phyloP scores from a whole-genome alignment of 2,888 invertebrate species.

The Cheilosia vulpina region DNA sequence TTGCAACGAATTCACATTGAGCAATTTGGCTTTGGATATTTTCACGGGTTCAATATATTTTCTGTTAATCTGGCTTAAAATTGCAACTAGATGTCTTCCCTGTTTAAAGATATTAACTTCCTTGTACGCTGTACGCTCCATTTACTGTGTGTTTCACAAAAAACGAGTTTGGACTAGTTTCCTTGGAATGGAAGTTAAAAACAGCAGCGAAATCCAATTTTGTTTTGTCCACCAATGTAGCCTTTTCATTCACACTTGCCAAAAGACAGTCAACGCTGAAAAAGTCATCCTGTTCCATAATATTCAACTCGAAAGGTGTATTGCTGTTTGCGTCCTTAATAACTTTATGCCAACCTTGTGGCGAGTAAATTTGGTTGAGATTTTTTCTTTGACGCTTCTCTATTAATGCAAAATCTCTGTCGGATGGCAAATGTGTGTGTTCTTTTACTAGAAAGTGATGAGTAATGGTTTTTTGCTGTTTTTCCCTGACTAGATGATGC shows the following conservation, averaged over 20 bases:
- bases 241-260: slow-evolving; percentile 12
- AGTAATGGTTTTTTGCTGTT: slow-evolving; percentile 9
- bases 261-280: slow-evolving; percentile 13
- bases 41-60: slow-evolving; percentile 22
- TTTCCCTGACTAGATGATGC: background rate
- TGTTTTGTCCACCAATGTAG: slow-evolving; percentile 7
- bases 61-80: slow-evolving; percentile 13
- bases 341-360: slow-evolving; percentile 24
- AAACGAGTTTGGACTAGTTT: slow-evolving; percentile 11
- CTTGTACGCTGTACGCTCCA: slow-evolving; percentile 8
- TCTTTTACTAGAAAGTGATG: slow-evolving; percentile 25
- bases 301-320: slow-evolving; percentile 9
- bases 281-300: slow-evolving; percentile 27
- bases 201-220: slow-evolving; percentile 12
- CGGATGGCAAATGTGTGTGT: slow-evolving; percentile 25
- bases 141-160: slow-evolving; percentile 18
- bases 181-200: background rate
- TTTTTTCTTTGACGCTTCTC: slow-evolving; percentile 18
- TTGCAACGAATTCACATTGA: slow-evolving; percentile 3
- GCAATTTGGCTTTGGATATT: slow-evolving; percentile 10
- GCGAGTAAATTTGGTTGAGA: slow-evolving; percentile 25
- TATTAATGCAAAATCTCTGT: slow-evolving; percentile 15
- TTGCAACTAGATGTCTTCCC: slow-evolving; percentile 10
- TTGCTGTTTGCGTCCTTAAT: slow-evolving; percentile 33
- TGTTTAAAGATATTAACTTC: slow-evolving; percentile 20